Base-by-base conservation (phyloP, 2,888 invertebrate species). In the Bombylius major region DNA sequence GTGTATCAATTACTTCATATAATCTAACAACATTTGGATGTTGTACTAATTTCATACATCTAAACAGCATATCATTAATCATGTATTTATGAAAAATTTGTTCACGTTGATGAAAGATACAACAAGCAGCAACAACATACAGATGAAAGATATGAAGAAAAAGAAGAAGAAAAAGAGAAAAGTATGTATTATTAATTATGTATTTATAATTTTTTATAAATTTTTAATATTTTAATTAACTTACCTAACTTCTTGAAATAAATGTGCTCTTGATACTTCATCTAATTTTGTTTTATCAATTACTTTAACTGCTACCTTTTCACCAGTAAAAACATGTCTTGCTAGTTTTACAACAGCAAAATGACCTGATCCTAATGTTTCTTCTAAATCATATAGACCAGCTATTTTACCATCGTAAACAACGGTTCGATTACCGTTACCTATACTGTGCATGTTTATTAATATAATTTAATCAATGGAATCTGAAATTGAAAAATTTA, bases 1-100 rank as follows among this genome's bases (percentile, higher is more conserved):
- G 93, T 45, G 99, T 99, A 77, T 99, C 99, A 70, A 99, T 99
- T 61, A 99, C 98, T 80, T 99, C 97, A 77, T 99, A 99, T 52
- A 99, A 79, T 56, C 97, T 81, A 50, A 99, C 98, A 47, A 99
- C 97, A 78, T 99, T 95, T 42, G 98, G 97, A 78, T 99, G 99
- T 73, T 99, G 98, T 50, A 99, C 98, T 66, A 99, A 77, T 77
- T 98, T 98, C 97, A 98, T 98, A 74, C 97, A 98, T 62, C 95
- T 83, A 60, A n/a, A 92, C 86, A 90, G 87, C 68, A 56, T 75
- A 69, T 42, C 6, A 42, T 42, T 47, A 54, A 52, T 34, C n/a
- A 3, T 23, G 23, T 23, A 3, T 23, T n/a, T n/a, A n/a, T n/a
- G n/a, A 1, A 39, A 39, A 39, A 39, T 39, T 39, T 2, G 11